phyloP scores from a whole-genome alignment of 1,140 invertebrate genomes.

The Cotesia typhae region DNA sequence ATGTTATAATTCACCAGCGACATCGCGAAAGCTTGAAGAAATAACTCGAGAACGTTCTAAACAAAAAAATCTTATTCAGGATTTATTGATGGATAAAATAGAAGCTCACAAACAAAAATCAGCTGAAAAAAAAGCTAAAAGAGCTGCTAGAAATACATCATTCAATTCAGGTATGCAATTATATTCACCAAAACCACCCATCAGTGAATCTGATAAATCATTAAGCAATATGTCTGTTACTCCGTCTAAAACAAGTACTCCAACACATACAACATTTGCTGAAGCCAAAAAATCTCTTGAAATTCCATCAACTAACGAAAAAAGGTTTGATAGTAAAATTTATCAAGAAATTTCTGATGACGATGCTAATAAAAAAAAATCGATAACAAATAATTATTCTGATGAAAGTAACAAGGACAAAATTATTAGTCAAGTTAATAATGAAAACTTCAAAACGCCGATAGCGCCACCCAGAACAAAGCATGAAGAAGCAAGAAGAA shows the following conservation, averaged over 20 bases:
- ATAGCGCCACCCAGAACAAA: slow-evolving; percentile 62
- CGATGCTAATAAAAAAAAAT: slow-evolving; percentile 6
- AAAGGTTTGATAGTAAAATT: background rate
- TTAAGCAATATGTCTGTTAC: slow-evolving; percentile 51
- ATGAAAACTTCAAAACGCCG: slow-evolving; percentile 59
- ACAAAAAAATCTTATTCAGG: slow-evolving; percentile 77
- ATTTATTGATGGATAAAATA: slow-evolving; percentile 81
- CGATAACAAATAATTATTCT: slow-evolving; percentile 6
- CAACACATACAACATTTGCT: slow-evolving; percentile 48
- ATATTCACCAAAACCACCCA: slow-evolving; percentile 46
- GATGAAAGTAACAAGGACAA: slow-evolving; percentile 3
- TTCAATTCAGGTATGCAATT: slow-evolving; percentile 46
- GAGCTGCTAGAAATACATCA: slow-evolving; percentile 59
- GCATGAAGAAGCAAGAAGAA: slow-evolving; percentile 64
- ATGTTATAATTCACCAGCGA: slow-evolving; percentile 61
- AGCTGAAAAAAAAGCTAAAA: slow-evolving; percentile 68
- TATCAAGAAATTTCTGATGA: slow-evolving; percentile 1
- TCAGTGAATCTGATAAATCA: slow-evolving; percentile 34
- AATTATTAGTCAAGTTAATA: background rate
- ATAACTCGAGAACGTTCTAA: slow-evolving; percentile 73
- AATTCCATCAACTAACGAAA: background rate
- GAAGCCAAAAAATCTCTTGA: slow-evolving; percentile 50
- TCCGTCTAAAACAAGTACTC: slow-evolving; percentile 46
- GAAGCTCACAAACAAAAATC: slow-evolving; percentile 74
- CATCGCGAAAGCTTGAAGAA: slow-evolving; percentile 71